Conservation (phyloP, 2,797 vertebrate genomes). For the Botia kubotai region DNA sequence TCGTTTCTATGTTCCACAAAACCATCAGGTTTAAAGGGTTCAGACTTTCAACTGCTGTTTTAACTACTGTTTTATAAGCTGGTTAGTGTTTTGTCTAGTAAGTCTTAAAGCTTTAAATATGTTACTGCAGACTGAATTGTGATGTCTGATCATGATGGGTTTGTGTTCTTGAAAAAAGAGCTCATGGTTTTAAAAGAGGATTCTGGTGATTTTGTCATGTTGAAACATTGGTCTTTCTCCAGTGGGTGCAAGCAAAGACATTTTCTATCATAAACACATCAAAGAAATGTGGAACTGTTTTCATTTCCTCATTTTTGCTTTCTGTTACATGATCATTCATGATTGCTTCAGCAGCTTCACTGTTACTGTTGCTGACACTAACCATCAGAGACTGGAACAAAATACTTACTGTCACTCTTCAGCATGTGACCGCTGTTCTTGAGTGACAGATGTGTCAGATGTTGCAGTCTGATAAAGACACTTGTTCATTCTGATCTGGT, state of each 20-base stretch:
- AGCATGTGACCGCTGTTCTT: background rate
- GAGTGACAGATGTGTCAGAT: background rate
- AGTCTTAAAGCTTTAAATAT: slow-evolving; percentile 7
- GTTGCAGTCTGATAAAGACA: background rate
- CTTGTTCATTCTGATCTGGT: background rate
- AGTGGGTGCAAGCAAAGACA: slow-evolving; percentile 31
- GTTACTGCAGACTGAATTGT: background rate
- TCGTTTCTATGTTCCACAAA: background rate
- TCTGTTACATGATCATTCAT: background rate
- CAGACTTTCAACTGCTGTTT: no score
- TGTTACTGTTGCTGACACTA: background rate
- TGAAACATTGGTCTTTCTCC: no score
- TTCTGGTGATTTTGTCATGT: background rate
- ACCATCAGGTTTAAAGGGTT: no score
- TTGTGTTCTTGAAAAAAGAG: slow-evolving; percentile 10
- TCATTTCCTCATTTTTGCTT: slow-evolving; percentile 9
- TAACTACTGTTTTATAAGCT: background rate
- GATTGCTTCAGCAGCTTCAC: background rate
- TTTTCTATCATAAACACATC: background rate
- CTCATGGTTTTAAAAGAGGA: background rate
- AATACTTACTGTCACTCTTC: background rate
- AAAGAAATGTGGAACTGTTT: slow-evolving; percentile 27
- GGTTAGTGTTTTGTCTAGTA: background rate
- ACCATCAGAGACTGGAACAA: background rate
- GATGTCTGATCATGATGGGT: background rate